These are phyloP conservation scores for Perizoma affinitatum DNA, from an alignment of 2,888 invertebrate genomes.

Conservation along the genomic window DNA sequence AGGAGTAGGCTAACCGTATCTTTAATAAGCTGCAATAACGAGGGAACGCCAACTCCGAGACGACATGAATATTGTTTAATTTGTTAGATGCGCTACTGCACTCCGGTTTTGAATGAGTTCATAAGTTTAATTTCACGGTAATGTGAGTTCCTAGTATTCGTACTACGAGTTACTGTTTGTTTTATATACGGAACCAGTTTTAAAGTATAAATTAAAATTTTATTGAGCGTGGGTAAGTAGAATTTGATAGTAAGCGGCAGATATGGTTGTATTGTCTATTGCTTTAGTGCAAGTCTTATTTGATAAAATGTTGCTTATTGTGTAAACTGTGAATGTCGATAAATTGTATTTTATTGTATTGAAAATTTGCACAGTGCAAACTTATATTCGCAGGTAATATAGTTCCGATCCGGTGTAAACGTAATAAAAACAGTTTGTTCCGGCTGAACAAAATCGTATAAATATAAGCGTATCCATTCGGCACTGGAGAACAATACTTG, in stretches of 20 bases:
- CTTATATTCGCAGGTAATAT: too few species aligned
- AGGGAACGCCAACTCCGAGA: conserved; percentile 26
- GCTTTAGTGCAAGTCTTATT: too few species aligned
- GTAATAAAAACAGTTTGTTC: conserved; percentile 7
- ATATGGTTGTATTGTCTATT: too few species aligned
- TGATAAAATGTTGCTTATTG: too few species aligned
- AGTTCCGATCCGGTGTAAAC: too few species aligned
- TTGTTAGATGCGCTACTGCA: conserved; percentile 49
- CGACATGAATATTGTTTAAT: conserved; percentile 55
- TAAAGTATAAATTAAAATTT: not conserved
- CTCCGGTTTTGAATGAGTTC: conserved; percentile 41
- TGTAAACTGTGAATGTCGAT: too few species aligned
- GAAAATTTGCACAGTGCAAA: too few species aligned
- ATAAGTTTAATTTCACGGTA: conserved; percentile 48
- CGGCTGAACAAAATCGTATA: conserved; percentile 11
- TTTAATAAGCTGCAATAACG: conserved; percentile 9
- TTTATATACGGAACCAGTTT: conserved; percentile 15
- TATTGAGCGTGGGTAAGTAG: not conserved
- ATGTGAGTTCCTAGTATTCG: conserved; percentile 38
- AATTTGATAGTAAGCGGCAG: not conserved
- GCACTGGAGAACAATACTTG: conserved; percentile 15
- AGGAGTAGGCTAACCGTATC: conserved; percentile 12
- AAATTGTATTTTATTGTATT: too few species aligned
- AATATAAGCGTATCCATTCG: conserved; percentile 6
- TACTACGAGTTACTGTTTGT: conserved; percentile 11